Evolutionary conservation across 2,797 vertebrate species (phyloP), one percentile per base, ranked within the genome.

Genomic region (Sparus aurata): DNA sequence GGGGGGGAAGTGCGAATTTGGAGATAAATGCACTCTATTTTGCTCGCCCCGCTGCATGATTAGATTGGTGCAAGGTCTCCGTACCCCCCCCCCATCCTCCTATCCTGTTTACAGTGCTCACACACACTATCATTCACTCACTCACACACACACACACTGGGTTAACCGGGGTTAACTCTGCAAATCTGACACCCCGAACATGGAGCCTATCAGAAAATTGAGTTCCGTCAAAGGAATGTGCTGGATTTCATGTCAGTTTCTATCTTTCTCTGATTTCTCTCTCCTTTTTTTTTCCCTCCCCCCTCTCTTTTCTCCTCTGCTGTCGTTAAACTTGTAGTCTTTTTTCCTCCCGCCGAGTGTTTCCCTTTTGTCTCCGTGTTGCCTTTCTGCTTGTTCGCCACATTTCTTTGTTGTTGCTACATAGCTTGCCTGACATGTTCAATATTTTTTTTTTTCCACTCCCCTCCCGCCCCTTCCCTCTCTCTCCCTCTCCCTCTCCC

Each of bases 81-180:
- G 30, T 34, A 7, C 2, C 25, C 25, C 25, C 25, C 25, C 25
- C 22, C 61, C 41, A 25, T n/a, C n/a, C 41, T 69, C 47, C 13
- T n/a, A 27, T 82, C 71, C 67, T 78, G 70, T 83, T 80, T 80
- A 77, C 58, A 55, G 75, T 71, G 27, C 30, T 25, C 23, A 67
- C 75, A 67, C 63, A 67, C 55, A 62, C 63, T 34, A 41, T 69
- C 75, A 60, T 72, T 60, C 79, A 50, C 62, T 69, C n/a, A n/a
- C n/a, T n/a, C n/a, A n/a, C n/a, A n/a, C 27, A 27, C 63, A 23
- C 53, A 81, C 77, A 82, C 77, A 60, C 64, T 5, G 50, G 84
- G 85, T 91, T 90, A 88, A 90, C 79, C 46, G 0, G 69, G 90
- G 85, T 87, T 86, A 92, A 87, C 85, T 75, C 74, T 0, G 45